Evolutionary conservation across 1,140 invertebrate species (phyloP).

Genomic region (Lepidotrigona ventralis): DNA sequence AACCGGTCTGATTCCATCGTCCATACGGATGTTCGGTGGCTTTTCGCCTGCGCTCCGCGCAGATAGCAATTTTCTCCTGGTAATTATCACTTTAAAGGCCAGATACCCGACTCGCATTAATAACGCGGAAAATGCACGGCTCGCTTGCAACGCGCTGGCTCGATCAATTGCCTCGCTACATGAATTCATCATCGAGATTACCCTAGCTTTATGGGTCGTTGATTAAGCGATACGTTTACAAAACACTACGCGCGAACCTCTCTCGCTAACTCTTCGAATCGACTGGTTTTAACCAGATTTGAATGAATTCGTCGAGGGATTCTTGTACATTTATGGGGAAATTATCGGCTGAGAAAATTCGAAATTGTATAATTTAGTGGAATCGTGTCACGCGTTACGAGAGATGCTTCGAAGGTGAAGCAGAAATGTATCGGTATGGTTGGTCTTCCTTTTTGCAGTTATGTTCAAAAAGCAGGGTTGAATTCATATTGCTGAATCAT

Average conservation of each 20-base stretch:
- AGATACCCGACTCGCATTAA: constrained; percentile 17
- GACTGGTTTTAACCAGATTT: too few species aligned
- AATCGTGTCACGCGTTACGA: too few species aligned
- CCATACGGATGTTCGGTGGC: constrained; percentile 9
- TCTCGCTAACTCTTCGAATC: not conserved
- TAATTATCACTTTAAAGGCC: constrained; percentile 41
- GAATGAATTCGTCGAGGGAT: too few species aligned
- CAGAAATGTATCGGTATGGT: too few species aligned
- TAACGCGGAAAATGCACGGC: constrained; percentile 17
- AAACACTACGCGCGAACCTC: not conserved
- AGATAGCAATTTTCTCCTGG: constrained; percentile 37
- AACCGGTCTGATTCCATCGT: constrained; percentile 55
- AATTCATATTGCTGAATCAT: too few species aligned
- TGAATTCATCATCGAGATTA: constrained; percentile 1
- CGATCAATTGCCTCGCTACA: not conserved
- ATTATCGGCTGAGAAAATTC: too few species aligned
- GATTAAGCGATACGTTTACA: constrained; percentile 14
- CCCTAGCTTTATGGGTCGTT: not conserved
- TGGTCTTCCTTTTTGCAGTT: too few species aligned
- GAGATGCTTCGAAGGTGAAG: too few species aligned
- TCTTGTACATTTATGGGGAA: too few species aligned
- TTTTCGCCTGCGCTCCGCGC: constrained; percentile 15
- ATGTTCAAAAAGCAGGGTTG: too few species aligned
- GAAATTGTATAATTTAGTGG: too few species aligned
- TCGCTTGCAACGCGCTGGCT: not conserved